Percentiles rank a stretch among this genome's conserved stretches.
These are phyloP conservation scores for Drosophila rubida DNA, from an alignment of 2,888 invertebrate genomes.

Conservation along the genomic window DNA sequence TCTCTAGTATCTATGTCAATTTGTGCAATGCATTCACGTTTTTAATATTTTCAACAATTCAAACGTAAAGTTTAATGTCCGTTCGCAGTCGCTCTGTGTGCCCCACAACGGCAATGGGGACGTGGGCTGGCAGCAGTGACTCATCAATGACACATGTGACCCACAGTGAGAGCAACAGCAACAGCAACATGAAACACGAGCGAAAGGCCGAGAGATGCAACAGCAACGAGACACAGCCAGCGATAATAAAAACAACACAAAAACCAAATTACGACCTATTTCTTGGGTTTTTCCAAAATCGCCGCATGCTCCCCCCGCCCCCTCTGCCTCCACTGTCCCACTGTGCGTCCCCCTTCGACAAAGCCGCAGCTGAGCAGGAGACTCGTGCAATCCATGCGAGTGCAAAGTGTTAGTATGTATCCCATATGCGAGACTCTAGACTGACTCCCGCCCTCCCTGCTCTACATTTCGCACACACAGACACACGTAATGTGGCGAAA, in stretches of 20 bases:
- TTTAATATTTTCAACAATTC: slow-evolving; percentile 47
- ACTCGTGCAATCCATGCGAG: background rate
- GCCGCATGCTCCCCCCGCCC: background rate
- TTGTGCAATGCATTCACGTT: slow-evolving; percentile 50
- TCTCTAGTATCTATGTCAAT: background rate
- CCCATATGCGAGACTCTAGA: slow-evolving; percentile 10
- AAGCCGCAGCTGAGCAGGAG: background rate
- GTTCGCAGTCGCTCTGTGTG: background rate
- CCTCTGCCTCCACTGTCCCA: no score
- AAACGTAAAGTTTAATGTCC: slow-evolving; percentile 36
- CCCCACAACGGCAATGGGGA: background rate
- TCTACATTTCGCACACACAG: slow-evolving; percentile 19
- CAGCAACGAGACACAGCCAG: slow-evolving; percentile 7
- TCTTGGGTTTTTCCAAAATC: slow-evolving; percentile 53
- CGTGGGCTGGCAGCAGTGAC: slow-evolving; percentile 39
- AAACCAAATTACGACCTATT: slow-evolving; percentile 74
- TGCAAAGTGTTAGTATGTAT: slow-evolving; percentile 3
- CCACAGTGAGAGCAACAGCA: slow-evolving; percentile 28
- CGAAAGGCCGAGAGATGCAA: slow-evolving; percentile 23
- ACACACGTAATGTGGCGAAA: slow-evolving; percentile 9
- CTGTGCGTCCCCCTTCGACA: background rate
- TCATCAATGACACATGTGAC: slow-evolving; percentile 77
- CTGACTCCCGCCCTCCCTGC: slow-evolving; percentile 13
- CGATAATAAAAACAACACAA: slow-evolving; percentile 35
- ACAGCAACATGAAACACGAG: slow-evolving; percentile 1